phyloP scores from a whole-genome alignment of 2,888 invertebrate species.

The Tipula confusa region DNA sequence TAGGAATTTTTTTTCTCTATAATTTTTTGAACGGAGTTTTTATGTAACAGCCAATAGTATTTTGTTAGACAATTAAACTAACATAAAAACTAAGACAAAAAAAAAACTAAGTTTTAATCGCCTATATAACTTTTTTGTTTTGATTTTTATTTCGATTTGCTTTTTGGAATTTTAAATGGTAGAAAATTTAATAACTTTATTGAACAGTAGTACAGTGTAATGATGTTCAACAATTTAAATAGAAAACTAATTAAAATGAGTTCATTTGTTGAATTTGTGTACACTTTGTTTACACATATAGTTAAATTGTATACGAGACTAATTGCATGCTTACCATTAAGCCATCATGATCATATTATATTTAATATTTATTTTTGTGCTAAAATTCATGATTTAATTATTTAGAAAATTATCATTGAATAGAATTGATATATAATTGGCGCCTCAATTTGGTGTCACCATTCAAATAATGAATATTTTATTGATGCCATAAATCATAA shows the following conservation, averaged over 20 bases:
- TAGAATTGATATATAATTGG: slow-evolving; percentile 4
- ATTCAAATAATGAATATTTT: background rate
- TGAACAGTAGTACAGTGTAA: background rate
- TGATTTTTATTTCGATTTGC: background rate
- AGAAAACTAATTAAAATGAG: background rate
- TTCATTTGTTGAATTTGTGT: background rate
- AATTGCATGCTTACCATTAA: background rate
- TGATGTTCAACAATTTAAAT: background rate
- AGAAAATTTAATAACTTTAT: background rate
- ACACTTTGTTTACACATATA: background rate
- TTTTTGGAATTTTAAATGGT: background rate
- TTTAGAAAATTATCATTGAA: background rate
- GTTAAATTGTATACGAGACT: background rate
- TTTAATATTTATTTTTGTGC: background rate
- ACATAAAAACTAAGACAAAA: background rate
- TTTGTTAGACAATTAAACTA: background rate
- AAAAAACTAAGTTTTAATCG: background rate
- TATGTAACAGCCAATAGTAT: background rate
- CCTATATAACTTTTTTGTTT: background rate
- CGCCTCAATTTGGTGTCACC: background rate
- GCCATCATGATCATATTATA: background rate
- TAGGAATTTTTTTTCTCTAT: background rate
- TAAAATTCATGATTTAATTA: background rate
- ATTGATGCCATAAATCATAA: background rate
- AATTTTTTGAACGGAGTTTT: background rate